Conservation (phyloP, 2,888 invertebrate genomes). For the Calameuta pallipes region DNA sequence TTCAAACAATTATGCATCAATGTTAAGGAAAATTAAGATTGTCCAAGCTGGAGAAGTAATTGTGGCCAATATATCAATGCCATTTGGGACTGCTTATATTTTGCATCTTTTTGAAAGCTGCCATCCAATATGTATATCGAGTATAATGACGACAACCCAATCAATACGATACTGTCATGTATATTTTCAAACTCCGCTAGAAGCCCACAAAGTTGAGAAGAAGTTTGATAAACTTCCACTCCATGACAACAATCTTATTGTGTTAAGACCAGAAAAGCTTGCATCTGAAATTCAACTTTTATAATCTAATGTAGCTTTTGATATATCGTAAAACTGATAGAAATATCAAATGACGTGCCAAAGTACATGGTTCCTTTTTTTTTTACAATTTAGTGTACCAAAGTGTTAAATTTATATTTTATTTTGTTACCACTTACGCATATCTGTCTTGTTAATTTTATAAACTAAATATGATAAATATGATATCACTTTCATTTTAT, state of each 20-base stretch:
- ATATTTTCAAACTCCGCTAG: slow-evolving; percentile 40
- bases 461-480: neutral
- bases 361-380: neutral
- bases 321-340: neutral
- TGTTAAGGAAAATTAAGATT: slow-evolving; percentile 1
- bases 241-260: slow-evolving; percentile 41
- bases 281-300: neutral
- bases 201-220: slow-evolving; percentile 36
- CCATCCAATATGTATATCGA: slow-evolving; percentile 45
- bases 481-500: neutral
- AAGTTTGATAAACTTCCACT: slow-evolving; percentile 42
- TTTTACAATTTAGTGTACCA: neutral
- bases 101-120: slow-evolving; percentile 49
- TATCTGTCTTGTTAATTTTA: neutral
- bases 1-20: neutral
- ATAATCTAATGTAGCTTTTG: neutral
- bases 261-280: slow-evolving; percentile 33
- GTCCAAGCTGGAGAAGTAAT: slow-evolving; percentile 44
- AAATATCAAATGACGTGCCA: neutral
- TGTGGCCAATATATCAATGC: slow-evolving; percentile 50
- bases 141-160: slow-evolving; percentile 25
- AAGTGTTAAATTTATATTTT: no score
- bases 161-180: slow-evolving; percentile 49
- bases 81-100: slow-evolving; percentile 41
- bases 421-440: neutral